Percentiles rank a stretch among this genome's conserved stretches.
These are phyloP conservation scores for Neuroterus valhalla DNA, from an alignment of 1,140 invertebrate species.

Conservation along the genomic window DNA sequence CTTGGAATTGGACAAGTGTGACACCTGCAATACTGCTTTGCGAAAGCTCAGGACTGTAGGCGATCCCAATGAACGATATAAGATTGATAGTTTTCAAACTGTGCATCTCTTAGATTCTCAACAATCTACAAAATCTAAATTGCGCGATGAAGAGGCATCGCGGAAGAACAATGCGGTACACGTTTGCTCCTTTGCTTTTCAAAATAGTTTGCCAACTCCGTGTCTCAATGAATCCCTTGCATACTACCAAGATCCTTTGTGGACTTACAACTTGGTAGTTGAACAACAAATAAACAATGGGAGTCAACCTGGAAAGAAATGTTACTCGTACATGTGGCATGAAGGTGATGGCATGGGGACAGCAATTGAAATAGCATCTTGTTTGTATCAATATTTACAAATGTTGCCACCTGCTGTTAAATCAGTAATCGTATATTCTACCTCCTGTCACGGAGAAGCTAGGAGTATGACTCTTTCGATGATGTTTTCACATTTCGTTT, in stretches of 20 bases:
- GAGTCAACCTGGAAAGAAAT: background rate
- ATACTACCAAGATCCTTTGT: background rate
- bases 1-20: background rate
- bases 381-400: constrained; percentile 1
- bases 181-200: constrained; percentile 8
- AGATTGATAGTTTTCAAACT: background rate
- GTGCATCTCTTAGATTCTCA: background rate
- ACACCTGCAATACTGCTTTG: background rate
- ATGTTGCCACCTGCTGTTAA: background rate
- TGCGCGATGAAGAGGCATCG: background rate
- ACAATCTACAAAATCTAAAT: background rate
- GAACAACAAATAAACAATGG: background rate
- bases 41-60: background rate
- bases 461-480: background rate
- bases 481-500: background rate
- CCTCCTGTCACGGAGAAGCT: background rate
- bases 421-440: background rate
- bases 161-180: background rate
- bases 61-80: background rate
- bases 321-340: background rate
- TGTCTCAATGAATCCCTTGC: background rate
- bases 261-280: background rate
- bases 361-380: constrained; percentile 18
- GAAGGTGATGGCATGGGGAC: background rate
- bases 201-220: background rate